Percentiles rank a stretch among this genome's conserved stretches.
Conservation (phyloP, 2,113 vertebrate species). For the Crypturellus undulatus region DNA sequence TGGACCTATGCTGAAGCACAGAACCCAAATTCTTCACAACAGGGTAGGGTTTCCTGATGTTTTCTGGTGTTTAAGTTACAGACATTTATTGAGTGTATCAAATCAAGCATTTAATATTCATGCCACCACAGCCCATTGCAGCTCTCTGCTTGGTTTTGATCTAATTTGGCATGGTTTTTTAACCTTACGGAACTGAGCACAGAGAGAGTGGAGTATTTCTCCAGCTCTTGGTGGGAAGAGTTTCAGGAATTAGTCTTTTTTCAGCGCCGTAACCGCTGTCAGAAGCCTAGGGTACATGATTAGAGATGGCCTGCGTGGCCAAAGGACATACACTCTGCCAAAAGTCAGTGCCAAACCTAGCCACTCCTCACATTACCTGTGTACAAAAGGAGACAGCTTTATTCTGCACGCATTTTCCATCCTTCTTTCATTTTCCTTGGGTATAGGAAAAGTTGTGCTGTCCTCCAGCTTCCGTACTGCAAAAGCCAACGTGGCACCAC, state of each 20-base stretch:
- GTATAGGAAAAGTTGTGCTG: neutral
- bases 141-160: neutral
- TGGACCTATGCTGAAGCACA: neutral
- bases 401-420: neutral
- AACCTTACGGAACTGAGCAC: neutral
- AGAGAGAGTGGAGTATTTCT: neutral
- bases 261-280: neutral
- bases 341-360: neutral
- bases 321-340: neutral
- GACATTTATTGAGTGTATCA: neutral
- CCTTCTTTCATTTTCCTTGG: neutral
- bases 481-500: neutral
- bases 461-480: neutral
- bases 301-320: neutral
- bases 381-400: neutral
- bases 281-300: neutral
- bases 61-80: neutral
- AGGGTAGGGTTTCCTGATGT: neutral
- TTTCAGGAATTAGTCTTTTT: neutral
- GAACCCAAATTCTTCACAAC: neutral
- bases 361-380: neutral
- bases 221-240: neutral
- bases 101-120: neutral
- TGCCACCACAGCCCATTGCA: fast-evolving
- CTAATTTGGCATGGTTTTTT: neutral